Conservation (phyloP, 2,888 invertebrate genomes). For the Ptychoptera contaminata region DNA sequence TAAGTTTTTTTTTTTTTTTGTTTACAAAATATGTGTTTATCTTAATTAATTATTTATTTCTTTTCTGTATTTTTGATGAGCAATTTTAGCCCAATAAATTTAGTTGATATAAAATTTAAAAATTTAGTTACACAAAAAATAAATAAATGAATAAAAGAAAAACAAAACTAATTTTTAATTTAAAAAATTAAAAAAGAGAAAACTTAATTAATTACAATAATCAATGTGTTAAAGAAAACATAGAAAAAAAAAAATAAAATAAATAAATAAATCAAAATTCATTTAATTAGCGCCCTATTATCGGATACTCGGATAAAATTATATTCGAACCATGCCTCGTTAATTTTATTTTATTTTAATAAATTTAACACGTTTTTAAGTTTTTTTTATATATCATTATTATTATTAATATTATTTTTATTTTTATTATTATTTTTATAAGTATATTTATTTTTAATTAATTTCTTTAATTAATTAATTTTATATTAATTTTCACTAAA, state of each 20-base stretch:
- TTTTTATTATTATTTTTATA: slow-evolving; percentile 8
- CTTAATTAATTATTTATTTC: no score
- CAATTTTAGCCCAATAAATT: slow-evolving; percentile 17
- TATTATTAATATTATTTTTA: slow-evolving; percentile 4
- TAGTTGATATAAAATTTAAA: slow-evolving; percentile 10
- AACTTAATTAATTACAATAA: no score
- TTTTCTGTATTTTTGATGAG: slow-evolving; percentile 7
- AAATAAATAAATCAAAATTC: slow-evolving; percentile 1
- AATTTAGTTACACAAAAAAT: no score
- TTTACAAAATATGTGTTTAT: no score
- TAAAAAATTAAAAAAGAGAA: no score
- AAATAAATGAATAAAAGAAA: no score
- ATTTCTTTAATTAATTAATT: slow-evolving; percentile 17
- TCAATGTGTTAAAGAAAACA: no score
- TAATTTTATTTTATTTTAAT: slow-evolving; percentile 3
- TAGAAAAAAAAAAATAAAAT: neutral
- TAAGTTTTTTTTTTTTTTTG: no score
- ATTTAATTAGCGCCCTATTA: neutral
- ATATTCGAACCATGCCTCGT: slow-evolving; percentile 15
- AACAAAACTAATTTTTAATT: no score
- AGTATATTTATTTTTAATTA: slow-evolving; percentile 14
- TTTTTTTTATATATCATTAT: slow-evolving; percentile 8
- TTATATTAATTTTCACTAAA: slow-evolving; percentile 31
- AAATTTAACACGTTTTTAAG: slow-evolving; percentile 4
- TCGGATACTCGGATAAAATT: neutral